Percentiles rank a stretch among this genome's conserved stretches.
Conservation (phyloP, 1,140 invertebrate genomes). For the Sitobion miscanthi region DNA sequence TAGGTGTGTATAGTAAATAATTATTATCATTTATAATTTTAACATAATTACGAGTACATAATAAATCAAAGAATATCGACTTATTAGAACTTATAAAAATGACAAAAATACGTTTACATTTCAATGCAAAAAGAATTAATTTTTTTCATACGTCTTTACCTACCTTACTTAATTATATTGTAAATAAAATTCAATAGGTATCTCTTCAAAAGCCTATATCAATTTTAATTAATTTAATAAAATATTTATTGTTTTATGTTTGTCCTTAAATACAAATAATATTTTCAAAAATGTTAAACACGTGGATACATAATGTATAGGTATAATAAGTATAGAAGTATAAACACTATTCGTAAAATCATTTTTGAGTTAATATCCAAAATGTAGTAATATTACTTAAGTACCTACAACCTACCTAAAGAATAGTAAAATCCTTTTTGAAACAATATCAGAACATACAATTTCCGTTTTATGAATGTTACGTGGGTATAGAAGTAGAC, state of each 20-base stretch:
- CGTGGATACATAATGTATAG: background rate
- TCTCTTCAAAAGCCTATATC: too few species aligned
- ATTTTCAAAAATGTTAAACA: background rate
- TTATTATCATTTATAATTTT: background rate
- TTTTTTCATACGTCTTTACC: background rate
- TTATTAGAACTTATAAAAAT: background rate
- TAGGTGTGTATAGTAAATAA: background rate
- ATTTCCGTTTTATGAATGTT: constrained; percentile 1
- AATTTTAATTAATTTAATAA: background rate
- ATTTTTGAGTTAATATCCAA: background rate
- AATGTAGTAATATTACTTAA: background rate
- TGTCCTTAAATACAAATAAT: background rate
- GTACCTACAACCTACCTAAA: background rate
- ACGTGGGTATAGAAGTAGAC: background rate
- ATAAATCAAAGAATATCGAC: background rate
- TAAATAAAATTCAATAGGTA: background rate
- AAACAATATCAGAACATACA: background rate
- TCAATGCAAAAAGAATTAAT: background rate
- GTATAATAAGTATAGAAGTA: background rate
- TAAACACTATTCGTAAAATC: background rate
- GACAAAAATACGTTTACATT: background rate
- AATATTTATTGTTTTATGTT: background rate
- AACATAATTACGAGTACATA: background rate
- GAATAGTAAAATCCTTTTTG: background rate
- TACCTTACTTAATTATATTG: background rate